Evolutionary conservation across 2,113 vertebrate species (phyloP).

Genomic region (Riparia riparia): DNA sequence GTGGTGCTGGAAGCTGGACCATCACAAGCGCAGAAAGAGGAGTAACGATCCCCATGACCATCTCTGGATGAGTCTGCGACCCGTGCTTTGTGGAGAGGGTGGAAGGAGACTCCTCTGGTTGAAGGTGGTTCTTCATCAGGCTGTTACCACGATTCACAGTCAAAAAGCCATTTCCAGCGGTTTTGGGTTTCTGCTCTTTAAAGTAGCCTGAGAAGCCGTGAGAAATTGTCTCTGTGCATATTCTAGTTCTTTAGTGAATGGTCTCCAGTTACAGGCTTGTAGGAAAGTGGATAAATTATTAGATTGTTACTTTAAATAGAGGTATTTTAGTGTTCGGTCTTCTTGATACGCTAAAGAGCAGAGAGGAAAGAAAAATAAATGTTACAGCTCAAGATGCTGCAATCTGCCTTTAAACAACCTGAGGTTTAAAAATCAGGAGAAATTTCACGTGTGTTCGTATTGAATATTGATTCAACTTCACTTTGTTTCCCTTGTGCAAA

Average conservation of each 20-base stretch:
- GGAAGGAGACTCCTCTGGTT: not conserved
- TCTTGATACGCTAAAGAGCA: not conserved
- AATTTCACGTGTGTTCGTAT: not conserved
- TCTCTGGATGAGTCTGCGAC: not conserved
- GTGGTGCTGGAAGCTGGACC: not conserved
- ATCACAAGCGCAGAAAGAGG: rapidly evolving
- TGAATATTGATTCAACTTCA: not conserved
- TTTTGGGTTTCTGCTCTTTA: not conserved
- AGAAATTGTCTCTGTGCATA: not conserved
- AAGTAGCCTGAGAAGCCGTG: not conserved
- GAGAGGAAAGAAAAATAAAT: not conserved
- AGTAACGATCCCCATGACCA: rapidly evolving
- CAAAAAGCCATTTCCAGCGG: not conserved
- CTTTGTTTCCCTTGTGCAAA: not conserved
- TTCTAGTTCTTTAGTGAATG: not conserved
- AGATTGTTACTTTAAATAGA: not conserved
- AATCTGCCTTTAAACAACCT: not conserved
- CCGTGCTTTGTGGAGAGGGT: not conserved
- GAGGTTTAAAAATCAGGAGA: not conserved
- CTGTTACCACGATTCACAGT: rapidly evolving
- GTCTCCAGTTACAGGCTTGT: not conserved
- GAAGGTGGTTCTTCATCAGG: not conserved
- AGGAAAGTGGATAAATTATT: not conserved
- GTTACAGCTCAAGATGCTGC: not conserved
- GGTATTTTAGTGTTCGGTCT: not conserved